phyloP scores from a whole-genome alignment of 2,888 invertebrate species.

The Elgonia sp. region DNA sequence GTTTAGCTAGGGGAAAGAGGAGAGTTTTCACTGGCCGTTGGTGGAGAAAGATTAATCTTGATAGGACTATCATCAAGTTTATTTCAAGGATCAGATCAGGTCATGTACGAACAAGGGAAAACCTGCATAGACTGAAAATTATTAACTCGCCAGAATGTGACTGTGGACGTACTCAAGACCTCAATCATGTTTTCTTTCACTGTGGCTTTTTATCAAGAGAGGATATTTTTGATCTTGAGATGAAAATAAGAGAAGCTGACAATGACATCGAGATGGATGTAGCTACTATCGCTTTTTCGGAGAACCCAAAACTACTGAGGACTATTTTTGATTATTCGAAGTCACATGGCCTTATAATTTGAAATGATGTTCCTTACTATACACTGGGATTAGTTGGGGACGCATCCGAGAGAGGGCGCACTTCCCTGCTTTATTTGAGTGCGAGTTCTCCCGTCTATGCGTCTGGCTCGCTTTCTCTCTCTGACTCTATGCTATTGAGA shows the following conservation, averaged over 20 bases:
- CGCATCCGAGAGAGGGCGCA: too few relatives aligned
- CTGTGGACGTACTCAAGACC: constrained; percentile 1
- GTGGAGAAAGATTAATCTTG: constrained; percentile 6
- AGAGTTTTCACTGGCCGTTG: background rate
- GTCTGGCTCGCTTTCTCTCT: background rate
- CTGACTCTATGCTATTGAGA: too few relatives aligned
- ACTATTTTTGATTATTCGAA: background rate
- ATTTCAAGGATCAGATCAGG: constrained; percentile 32
- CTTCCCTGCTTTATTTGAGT: too few relatives aligned
- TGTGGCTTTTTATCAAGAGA: background rate
- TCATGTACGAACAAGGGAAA: constrained; percentile 10
- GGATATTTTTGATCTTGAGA: background rate
- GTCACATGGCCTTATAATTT: background rate
- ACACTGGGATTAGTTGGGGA: background rate
- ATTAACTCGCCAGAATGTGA: background rate
- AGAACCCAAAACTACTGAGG: background rate
- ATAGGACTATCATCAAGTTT: constrained; percentile 9
- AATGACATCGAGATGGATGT: background rate
- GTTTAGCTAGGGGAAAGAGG: constrained; percentile 11
- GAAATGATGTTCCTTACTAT: background rate
- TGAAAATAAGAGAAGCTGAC: background rate
- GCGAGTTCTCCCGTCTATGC: too few relatives aligned
- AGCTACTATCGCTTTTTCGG: background rate
- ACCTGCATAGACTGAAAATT: constrained; percentile 6
- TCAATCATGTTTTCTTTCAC: background rate